These are phyloP conservation scores for Sphyrna mokarran DNA, from an alignment of 2,113 vertebrate genomes.

Conservation along the genomic window DNA sequence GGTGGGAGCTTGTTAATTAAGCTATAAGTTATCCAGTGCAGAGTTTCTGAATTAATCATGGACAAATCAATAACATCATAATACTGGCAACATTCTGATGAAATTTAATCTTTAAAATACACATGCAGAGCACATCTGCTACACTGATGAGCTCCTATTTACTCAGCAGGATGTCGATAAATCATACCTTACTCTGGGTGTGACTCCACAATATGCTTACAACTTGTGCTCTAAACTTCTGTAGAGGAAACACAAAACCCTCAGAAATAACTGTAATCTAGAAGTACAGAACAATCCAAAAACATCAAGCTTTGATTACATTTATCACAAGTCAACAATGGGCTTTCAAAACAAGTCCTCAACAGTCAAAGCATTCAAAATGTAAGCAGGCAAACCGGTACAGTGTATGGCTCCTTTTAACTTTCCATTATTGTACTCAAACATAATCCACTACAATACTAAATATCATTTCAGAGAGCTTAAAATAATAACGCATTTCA, in stretches of 20 bases:
- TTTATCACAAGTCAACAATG: neutral
- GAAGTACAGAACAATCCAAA: neutral
- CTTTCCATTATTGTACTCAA: neutral
- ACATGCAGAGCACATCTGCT: neutral
- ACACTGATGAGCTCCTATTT: neutral
- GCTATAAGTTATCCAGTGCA: neutral
- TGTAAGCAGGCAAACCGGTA: neutral
- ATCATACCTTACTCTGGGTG: constrained; percentile 65
- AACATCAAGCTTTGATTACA: neutral
- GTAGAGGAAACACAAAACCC: constrained; percentile 40
- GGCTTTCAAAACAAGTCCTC: neutral
- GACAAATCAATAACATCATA: neutral
- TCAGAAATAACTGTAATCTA: constrained; percentile 19
- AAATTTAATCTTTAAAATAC: neutral
- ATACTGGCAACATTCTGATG: neutral
- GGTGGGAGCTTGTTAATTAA: neutral
- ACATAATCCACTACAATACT: neutral
- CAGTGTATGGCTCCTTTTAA: neutral
- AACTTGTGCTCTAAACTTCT: constrained; percentile 82
- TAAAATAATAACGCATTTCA: neutral
- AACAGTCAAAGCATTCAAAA: neutral
- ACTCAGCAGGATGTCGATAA: neutral
- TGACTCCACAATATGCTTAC: constrained; percentile 81
- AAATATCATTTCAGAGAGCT: neutral
- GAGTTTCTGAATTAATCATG: neutral